A percentile compares a stretch with the other conserved stretches of the same genome.
These are phyloP conservation scores for Damaliscus lunatus DNA, from an alignment of 2,113 vertebrate species.

Conservation along the genomic window DNA sequence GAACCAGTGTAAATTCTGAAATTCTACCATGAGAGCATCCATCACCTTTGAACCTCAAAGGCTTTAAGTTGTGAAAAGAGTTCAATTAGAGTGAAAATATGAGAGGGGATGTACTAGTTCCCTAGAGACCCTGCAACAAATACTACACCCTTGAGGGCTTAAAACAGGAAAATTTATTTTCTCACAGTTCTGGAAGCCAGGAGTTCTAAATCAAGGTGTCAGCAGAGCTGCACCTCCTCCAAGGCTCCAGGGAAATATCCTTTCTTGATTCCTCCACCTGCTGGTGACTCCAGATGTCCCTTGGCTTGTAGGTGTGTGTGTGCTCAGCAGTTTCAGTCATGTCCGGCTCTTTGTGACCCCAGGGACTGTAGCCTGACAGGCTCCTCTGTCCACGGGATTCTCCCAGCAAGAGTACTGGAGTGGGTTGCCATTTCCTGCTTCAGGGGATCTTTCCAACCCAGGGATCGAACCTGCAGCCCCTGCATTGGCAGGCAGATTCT, in stretches of 20 bases:
- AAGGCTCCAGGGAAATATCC: neutral
- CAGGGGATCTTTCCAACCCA: neutral
- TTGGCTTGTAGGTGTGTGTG: too few relatives aligned
- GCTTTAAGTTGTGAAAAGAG: neutral
- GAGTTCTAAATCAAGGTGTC: neutral
- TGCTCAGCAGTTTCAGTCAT: accelerated
- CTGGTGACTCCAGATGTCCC: neutral
- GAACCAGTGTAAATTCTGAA: neutral
- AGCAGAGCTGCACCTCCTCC: accelerated
- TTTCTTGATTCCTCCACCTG: neutral
- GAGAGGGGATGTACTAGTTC: neutral
- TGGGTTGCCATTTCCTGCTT: neutral
- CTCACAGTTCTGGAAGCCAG: neutral
- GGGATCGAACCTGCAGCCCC: neutral
- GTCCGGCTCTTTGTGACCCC: neutral
- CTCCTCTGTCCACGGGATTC: neutral
- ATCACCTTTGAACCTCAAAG: neutral
- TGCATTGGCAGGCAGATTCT: neutral
- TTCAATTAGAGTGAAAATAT: neutral
- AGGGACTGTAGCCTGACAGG: neutral
- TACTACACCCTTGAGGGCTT: neutral
- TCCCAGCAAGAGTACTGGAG: neutral
- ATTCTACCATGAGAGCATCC: neutral
- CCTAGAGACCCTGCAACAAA: neutral
- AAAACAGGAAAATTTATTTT: neutral